Evolutionary conservation across 2,888 invertebrate genomes (phyloP), one percentile per base, ranked within the genome.

Genomic region (Lordiphosa fenestrarum): DNA sequence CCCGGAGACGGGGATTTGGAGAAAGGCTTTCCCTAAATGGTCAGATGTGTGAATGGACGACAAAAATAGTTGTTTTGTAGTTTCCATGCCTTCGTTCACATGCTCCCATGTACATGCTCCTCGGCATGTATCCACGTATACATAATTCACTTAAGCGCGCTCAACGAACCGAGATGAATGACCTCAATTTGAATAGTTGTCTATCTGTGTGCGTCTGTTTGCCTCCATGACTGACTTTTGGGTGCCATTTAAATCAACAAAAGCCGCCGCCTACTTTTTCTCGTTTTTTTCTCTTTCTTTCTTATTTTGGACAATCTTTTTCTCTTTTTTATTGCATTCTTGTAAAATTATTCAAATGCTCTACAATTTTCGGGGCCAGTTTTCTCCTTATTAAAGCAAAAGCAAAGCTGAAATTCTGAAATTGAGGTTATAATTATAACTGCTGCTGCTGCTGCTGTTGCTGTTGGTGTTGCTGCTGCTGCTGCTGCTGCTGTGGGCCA

Each of bases 121-220:
- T 25, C 6, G 6, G 30, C 10, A 30, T 30, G 30, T 30, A 30
- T 30, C 10, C 13, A 65, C 50, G 58, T 69, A 70, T 68, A 71
- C 66, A 78, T 86, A 84, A 84, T 85, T 84, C 84, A 84, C 84
- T 84, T 86, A 84, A 78, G 84, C 69, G 70, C 78, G 85, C 35
- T 86, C 86, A 84, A 86, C 81, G 85, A 81, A 85, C 86, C 82
- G 82, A 85, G 82, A 82, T 82, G 82, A 82, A 82, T 82, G 82
- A 85, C 82, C 82, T 84, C 82, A 82, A 82, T 81, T 81, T 81
- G 84, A 81, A 80, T 80, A 80, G 78, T 77, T 81, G 70, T 84
- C 73, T 69, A 75, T 55, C 30, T 30, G 30, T 30, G 30, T 30
- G 30, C 30, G 30, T 30, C 30, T 30, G 30, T 30, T 30, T 30